A percentile compares a stretch with the other conserved stretches of the same genome.
phyloP scores from a whole-genome alignment of 2,888 invertebrate species.

The Tortricodes alternella region DNA sequence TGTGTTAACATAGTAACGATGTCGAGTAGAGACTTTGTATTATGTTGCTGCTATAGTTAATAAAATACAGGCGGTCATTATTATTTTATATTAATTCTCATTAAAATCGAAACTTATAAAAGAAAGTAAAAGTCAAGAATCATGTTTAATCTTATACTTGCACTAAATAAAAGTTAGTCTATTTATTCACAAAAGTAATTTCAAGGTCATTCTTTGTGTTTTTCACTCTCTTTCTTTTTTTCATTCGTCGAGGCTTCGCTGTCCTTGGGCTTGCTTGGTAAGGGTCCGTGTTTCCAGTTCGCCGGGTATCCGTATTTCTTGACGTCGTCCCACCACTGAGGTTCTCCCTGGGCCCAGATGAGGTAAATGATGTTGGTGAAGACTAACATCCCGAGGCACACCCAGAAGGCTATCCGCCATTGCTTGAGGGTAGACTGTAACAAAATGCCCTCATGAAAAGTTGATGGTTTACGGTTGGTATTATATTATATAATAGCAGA shows the following conservation, averaged over 20 bases:
- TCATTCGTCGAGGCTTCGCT: conserved; percentile 48
- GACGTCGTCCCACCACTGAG: conserved; percentile 89
- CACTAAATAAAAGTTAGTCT: conserved; percentile 13
- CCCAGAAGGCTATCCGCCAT: conserved; percentile 92
- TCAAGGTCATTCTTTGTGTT: conserved; percentile 46
- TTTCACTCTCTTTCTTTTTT: conserved; percentile 36
- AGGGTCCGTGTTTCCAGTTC: conserved; percentile 66
- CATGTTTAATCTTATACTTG: conserved; percentile 12
- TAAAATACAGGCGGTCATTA: too few relatives aligned
- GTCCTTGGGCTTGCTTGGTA: conserved; percentile 53
- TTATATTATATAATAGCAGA: too few relatives aligned
- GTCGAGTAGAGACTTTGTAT: too few relatives aligned
- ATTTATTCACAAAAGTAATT: conserved; percentile 19
- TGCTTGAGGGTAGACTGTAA: conserved; percentile 83
- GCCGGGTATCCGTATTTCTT: conserved; percentile 70
- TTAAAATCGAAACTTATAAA: background rate
- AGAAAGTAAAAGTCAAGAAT: background rate
- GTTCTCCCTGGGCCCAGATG: conserved; percentile 88
- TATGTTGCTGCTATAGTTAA: too few relatives aligned
- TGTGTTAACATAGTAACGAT: too few relatives aligned
- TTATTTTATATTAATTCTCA: background rate
- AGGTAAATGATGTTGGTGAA: conserved; percentile 87
- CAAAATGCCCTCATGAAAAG: too few relatives aligned
- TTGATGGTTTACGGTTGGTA: too few relatives aligned
- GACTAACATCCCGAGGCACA: conserved; percentile 86